A percentile compares a stretch with the other conserved stretches of the same genome.
These are phyloP conservation scores for Hiodon alosoides DNA, from an alignment of 2,113 vertebrate species.

Conservation along the genomic window DNA sequence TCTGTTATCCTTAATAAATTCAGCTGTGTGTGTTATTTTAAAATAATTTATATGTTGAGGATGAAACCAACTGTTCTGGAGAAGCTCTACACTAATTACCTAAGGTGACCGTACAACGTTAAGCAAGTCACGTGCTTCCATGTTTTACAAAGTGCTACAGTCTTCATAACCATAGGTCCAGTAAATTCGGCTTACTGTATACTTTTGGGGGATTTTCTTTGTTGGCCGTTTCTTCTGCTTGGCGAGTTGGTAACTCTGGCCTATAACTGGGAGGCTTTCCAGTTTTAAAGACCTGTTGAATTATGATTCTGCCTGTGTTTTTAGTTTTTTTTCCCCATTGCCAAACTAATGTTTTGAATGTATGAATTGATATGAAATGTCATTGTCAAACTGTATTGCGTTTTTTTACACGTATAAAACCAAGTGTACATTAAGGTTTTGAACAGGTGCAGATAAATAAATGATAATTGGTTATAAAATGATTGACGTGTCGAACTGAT, in stretches of 20 bases:
- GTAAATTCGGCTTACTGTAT: neutral
- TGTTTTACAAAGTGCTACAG: slow-evolving; percentile 18
- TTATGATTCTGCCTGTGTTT: slow-evolving; percentile 25
- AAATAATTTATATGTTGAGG: neutral
- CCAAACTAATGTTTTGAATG: slow-evolving; percentile 23
- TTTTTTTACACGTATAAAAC: slow-evolving; percentile 60
- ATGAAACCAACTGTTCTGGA: neutral
- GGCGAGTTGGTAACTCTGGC: neutral
- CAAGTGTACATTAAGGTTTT: slow-evolving; percentile 60
- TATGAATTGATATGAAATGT: slow-evolving; percentile 28
- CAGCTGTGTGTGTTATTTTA: neutral
- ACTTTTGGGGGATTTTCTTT: neutral
- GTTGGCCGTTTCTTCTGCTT: neutral
- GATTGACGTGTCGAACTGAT: neutral
- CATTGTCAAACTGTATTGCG: slow-evolving; percentile 43
- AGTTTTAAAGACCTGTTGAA: neutral
- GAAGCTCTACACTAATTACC: slow-evolving; percentile 4
- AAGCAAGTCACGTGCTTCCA: slow-evolving; percentile 54
- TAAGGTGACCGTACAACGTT: neutral
- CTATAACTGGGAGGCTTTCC: neutral
- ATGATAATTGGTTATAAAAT: neutral
- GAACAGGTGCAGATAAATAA: slow-evolving; percentile 24
- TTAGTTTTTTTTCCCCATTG: slow-evolving; percentile 18
- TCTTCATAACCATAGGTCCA: neutral
- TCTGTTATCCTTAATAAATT: neutral